Conservation (phyloP, 2,113 vertebrate genomes). For the Synchiropus splendidus region DNA sequence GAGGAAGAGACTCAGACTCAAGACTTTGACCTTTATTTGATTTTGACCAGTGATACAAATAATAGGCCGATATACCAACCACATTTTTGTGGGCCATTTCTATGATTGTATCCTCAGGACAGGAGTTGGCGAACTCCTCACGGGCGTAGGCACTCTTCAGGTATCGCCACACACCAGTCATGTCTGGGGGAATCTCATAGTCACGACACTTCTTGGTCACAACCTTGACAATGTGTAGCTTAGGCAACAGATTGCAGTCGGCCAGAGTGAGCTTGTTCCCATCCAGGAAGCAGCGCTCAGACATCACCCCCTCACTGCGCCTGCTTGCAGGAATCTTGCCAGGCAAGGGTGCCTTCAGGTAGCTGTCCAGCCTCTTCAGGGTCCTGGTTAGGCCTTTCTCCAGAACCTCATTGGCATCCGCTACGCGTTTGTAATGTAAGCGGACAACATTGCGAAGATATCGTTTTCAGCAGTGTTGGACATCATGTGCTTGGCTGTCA, state of each 20-base stretch:
- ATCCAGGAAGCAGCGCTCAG: slow-evolving; percentile 83
- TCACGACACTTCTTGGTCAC: slow-evolving; percentile 92
- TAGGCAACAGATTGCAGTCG: slow-evolving; percentile 96
- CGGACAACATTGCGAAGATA: slow-evolving; percentile 96
- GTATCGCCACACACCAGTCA: slow-evolving; percentile 86
- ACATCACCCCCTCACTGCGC: slow-evolving; percentile 75
- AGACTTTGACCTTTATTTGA: too few relatives aligned
- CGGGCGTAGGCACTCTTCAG: slow-evolving; percentile 79
- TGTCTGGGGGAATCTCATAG: slow-evolving; percentile 81
- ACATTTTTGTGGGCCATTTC: slow-evolving; percentile 88
- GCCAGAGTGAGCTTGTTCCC: slow-evolving; percentile 88
- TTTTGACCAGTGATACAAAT: too few relatives aligned
- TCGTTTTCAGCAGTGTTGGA: slow-evolving; percentile 94
- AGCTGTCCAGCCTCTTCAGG: slow-evolving; percentile 85
- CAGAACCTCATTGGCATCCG: slow-evolving; percentile 82
- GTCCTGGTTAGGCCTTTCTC: slow-evolving; percentile 81
- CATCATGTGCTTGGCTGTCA: slow-evolving; percentile 84
- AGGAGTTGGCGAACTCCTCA: slow-evolving; percentile 95
- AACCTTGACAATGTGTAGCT: slow-evolving; percentile 95
- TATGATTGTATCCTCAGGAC: slow-evolving; percentile 82
- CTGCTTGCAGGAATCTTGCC: slow-evolving; percentile 85
- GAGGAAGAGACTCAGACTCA: too few relatives aligned
- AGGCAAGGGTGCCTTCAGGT: slow-evolving; percentile 77
- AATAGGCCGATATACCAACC: too few relatives aligned
- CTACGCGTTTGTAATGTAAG: slow-evolving; percentile 92